Evolutionary conservation across 1,140 invertebrate genomes (phyloP).

Genomic region (Psilanteris sp.): DNA sequence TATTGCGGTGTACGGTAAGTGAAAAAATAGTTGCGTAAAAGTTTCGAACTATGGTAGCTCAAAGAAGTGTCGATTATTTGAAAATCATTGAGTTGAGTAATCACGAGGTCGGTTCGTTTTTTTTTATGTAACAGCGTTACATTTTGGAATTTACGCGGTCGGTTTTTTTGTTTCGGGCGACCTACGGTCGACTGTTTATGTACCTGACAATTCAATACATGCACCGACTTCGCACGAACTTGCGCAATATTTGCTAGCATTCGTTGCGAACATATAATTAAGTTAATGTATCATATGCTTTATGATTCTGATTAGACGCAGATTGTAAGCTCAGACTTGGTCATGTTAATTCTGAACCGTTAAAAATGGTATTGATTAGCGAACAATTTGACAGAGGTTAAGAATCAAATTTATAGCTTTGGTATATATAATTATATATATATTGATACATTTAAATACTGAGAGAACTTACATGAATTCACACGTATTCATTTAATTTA

Average conservation of each 20-base stretch:
- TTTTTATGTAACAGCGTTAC: slow-evolving; percentile 17
- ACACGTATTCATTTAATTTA: too few relatives aligned
- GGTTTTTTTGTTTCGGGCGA: too few relatives aligned
- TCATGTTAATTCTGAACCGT: slow-evolving; percentile 45
- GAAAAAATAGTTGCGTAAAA: slow-evolving; percentile 47
- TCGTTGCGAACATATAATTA: slow-evolving; percentile 28
- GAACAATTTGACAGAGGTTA: slow-evolving; percentile 14
- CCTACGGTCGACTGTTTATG: too few relatives aligned
- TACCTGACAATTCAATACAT: too few relatives aligned
- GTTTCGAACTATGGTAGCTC: slow-evolving; percentile 8
- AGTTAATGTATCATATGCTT: slow-evolving; percentile 17
- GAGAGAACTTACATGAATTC: too few relatives aligned
- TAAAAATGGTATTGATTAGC: slow-evolving; percentile 17
- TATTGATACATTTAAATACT: too few relatives aligned
- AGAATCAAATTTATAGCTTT: too few relatives aligned
- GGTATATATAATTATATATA: too few relatives aligned
- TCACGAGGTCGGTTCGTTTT: neutral
- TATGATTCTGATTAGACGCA: slow-evolving; percentile 9
- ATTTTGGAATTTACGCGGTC: too few relatives aligned
- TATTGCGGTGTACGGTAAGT: too few relatives aligned
- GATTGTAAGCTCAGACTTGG: slow-evolving; percentile 30
- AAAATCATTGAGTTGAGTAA: slow-evolving; percentile 30
- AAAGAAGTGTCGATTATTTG: slow-evolving; percentile 27
- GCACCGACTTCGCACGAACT: neutral
- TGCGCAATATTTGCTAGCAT: slow-evolving; percentile 34